Conservation (phyloP, 2,888 invertebrate genomes). For the Acanthococcus lagerstroemiae region DNA sequence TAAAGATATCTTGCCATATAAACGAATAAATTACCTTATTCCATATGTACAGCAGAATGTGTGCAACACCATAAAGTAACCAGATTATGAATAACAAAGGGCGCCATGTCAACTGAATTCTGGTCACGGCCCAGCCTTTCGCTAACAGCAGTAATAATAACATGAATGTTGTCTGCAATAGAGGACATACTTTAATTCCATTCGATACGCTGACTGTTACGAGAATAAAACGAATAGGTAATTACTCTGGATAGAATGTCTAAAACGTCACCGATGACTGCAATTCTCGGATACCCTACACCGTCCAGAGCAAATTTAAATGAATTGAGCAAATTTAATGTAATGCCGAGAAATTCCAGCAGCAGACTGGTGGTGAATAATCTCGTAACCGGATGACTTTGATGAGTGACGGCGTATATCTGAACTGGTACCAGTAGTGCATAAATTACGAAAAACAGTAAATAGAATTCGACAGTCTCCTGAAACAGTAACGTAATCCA, state of each 20-base stretch:
- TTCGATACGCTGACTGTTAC: no score
- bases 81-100: conserved; percentile 71
- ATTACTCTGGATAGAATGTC: neutral
- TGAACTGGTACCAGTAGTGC: conserved; percentile 78
- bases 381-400: conserved; percentile 83
- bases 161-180: conserved; percentile 80
- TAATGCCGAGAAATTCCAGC: conserved; percentile 66
- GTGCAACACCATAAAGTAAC: conserved; percentile 82
- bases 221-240: no score
- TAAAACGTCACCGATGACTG: conserved; percentile 75
- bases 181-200: neutral
- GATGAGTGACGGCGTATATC: conserved; percentile 77
- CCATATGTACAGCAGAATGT: conserved; percentile 89
- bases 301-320: conserved; percentile 87
- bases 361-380: conserved; percentile 78
- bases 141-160: conserved; percentile 79
- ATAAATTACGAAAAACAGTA: conserved; percentile 78
- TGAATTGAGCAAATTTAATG: conserved; percentile 72
- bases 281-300: conserved; percentile 67
- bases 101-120: conserved; percentile 78
- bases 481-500: no score
- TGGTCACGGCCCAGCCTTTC: conserved; percentile 94
- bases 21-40: conserved; percentile 75
- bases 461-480: conserved; percentile 81
- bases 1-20: no score